These are phyloP conservation scores for Coenonympha arcania DNA, from an alignment of 2,888 invertebrate genomes.

Conservation along the genomic window DNA sequence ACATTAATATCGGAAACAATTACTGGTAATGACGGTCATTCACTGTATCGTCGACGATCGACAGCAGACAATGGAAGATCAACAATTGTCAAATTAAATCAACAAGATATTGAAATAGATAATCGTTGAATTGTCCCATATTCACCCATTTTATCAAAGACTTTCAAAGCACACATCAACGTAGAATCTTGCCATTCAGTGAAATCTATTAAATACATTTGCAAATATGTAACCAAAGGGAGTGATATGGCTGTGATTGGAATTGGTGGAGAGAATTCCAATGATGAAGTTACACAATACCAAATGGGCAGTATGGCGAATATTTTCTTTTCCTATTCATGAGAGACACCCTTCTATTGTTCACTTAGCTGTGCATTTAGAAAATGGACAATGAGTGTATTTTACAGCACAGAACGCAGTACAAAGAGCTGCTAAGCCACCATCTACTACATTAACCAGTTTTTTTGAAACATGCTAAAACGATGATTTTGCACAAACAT, in stretches of 20 bases:
- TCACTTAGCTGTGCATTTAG: too few relatives aligned
- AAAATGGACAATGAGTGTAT: too few relatives aligned
- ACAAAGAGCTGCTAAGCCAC: background rate
- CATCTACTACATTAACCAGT: background rate
- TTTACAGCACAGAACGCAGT: too few relatives aligned
- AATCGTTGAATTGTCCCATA: constrained; percentile 25
- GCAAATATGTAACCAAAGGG: constrained; percentile 49
- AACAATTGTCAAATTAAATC: constrained; percentile 29
- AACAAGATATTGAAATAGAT: constrained; percentile 25
- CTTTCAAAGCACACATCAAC: constrained; percentile 28
- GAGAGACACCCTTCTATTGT: too few relatives aligned
- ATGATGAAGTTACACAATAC: background rate
- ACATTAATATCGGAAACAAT: constrained; percentile 23
- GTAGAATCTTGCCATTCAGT: constrained; percentile 30
- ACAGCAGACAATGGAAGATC: constrained; percentile 28
- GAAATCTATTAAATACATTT: constrained; percentile 29
- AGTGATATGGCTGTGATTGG: background rate
- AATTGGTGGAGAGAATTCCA: background rate
- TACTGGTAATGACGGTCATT: constrained; percentile 26
- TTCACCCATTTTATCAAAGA: constrained; percentile 27
- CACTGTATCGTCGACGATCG: constrained; percentile 31
- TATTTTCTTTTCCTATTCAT: too few relatives aligned
- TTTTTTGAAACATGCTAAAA: background rate
- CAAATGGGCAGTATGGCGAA: background rate
- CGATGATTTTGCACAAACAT: background rate